Evolutionary conservation across 2,797 vertebrate genomes (phyloP).

Genomic region (Scolopax rusticola): DNA sequence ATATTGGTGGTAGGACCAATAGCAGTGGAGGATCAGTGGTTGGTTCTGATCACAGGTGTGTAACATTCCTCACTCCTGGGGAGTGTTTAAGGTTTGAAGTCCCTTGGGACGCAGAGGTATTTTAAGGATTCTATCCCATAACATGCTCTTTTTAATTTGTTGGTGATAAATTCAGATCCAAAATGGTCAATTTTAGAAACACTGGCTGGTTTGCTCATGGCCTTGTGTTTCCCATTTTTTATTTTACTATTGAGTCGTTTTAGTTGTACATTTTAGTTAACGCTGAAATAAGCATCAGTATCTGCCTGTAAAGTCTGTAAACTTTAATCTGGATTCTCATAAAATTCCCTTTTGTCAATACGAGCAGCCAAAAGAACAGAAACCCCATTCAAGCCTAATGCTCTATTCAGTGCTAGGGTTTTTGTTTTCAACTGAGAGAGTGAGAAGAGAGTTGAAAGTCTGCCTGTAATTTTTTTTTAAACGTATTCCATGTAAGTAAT

Average conservation of each 20-base stretch:
- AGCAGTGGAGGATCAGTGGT: background rate
- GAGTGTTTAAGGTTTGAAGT: background rate
- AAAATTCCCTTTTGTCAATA: background rate
- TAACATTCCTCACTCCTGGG: background rate
- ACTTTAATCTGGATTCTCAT: background rate
- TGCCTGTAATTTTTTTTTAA: background rate
- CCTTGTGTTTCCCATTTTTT: background rate
- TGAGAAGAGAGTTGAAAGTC: background rate
- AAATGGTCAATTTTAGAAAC: background rate
- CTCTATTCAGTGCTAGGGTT: background rate
- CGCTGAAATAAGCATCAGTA: background rate
- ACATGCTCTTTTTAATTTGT: background rate
- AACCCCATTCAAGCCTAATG: background rate
- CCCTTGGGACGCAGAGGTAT: rapidly evolving
- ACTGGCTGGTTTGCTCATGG: background rate
- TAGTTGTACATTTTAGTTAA: background rate
- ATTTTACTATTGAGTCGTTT: background rate
- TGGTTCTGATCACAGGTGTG: background rate
- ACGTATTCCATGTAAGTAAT: background rate
- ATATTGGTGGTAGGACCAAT: background rate
- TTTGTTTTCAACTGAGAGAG: background rate
- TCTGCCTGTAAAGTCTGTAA: background rate
- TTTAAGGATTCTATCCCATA: background rate
- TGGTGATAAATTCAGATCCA: background rate
- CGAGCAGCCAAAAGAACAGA: background rate